Conservation (phyloP, 2,888 invertebrate genomes). For the Prionchulus punctatus region DNA sequence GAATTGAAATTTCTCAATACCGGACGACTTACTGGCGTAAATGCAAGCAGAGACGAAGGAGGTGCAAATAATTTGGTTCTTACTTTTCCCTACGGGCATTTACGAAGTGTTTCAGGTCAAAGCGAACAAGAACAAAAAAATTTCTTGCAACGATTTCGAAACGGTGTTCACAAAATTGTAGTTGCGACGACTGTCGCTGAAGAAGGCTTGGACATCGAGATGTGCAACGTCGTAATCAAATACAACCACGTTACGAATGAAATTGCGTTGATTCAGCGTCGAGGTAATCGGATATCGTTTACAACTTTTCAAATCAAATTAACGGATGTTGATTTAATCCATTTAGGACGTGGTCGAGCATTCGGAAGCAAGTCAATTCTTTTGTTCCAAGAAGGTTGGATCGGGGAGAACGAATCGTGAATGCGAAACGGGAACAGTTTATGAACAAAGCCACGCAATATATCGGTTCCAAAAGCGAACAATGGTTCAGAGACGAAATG, state of each 20-base stretch:
- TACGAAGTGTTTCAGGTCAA: slow-evolving; percentile 22
- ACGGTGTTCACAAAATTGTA: slow-evolving; percentile 28
- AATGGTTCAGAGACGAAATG: not conserved
- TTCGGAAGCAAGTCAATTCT: slow-evolving; percentile 27
- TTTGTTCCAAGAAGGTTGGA: slow-evolving; percentile 19
- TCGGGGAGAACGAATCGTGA: slow-evolving; percentile 28
- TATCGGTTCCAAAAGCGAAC: not conserved
- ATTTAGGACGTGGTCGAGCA: slow-evolving; percentile 29
- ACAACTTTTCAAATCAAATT: too few species aligned
- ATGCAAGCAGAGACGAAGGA: not conserved
- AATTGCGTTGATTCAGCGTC: slow-evolving; percentile 32
- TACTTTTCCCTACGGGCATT: not conserved
- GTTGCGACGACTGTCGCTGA: slow-evolving; percentile 33
- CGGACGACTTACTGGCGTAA: slow-evolving; percentile 3
- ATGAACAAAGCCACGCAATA: slow-evolving; percentile 19
- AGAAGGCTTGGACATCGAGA: slow-evolving; percentile 31
- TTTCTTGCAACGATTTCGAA: slow-evolving; percentile 24
- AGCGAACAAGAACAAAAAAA: slow-evolving; percentile 29
- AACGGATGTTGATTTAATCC: too few species aligned
- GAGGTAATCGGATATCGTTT: slow-evolving; percentile 28
- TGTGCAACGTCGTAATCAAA: slow-evolving; percentile 32
- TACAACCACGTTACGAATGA: slow-evolving; percentile 34
- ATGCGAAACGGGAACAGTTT: slow-evolving; percentile 29
- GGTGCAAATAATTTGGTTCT: not conserved
- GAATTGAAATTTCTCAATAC: slow-evolving; percentile 1